Percentiles rank a stretch among this genome's conserved stretches.
These are phyloP conservation scores for Microplitis demolitor DNA, from an alignment of 1,140 invertebrate genomes.

Conservation along the genomic window DNA sequence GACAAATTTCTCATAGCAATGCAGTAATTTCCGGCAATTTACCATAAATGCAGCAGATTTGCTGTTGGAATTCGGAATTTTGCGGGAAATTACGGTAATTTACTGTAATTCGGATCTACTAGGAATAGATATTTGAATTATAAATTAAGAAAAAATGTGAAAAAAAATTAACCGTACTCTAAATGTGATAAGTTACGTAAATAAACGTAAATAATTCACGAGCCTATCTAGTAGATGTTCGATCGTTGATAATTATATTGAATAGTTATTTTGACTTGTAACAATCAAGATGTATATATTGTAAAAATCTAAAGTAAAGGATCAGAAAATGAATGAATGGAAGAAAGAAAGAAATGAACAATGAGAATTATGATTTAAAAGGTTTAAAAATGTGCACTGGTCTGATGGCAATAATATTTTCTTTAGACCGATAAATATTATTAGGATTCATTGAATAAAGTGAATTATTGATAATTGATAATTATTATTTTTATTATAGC, in stretches of 20 bases:
- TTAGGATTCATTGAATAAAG: not conserved
- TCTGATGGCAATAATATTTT: too few species aligned
- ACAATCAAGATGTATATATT: not conserved
- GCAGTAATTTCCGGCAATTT: too few species aligned
- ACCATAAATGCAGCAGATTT: too few species aligned
- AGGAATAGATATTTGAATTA: too few species aligned
- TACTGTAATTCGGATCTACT: too few species aligned
- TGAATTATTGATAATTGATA: not conserved
- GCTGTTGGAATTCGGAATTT: too few species aligned
- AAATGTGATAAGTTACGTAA: not conserved
- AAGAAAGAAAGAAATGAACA: not conserved
- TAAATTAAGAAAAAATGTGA: too few species aligned
- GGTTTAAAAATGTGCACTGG: not conserved
- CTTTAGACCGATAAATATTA: not conserved
- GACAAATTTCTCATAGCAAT: too few species aligned
- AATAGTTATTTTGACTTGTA: not conserved
- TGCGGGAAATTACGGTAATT: too few species aligned
- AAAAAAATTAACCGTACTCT: too few species aligned
- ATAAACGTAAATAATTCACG: not conserved
- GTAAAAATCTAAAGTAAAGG: not conserved
- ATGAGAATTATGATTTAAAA: not conserved
- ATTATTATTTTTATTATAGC: slow-evolving; percentile 3
- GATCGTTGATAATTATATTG: not conserved
- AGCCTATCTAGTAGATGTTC: not conserved
- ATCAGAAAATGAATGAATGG: not conserved